Percentiles rank a stretch among this genome's conserved stretches.
Evolutionary conservation across 2,888 invertebrate genomes (phyloP).

Genomic region (Conomelus anceps): DNA sequence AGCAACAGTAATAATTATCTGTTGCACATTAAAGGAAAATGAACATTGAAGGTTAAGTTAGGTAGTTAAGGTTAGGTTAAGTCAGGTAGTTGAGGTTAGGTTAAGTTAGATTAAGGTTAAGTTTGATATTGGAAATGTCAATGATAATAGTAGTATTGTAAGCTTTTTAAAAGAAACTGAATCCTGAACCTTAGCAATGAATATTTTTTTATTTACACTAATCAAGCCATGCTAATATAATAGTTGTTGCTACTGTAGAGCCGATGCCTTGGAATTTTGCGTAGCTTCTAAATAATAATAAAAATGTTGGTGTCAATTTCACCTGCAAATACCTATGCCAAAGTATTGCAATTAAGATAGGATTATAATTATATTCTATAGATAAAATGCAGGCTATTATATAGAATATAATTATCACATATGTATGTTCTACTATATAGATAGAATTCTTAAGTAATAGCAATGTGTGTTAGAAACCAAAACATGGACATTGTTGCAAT

Average conservation of each 20-base stretch:
- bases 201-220: background rate
- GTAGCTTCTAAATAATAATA: background rate
- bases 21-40: background rate
- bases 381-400: no score
- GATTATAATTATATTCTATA: background rate
- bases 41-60: background rate
- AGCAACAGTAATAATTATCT: background rate
- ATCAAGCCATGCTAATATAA: background rate
- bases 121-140: background rate
- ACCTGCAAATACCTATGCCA: no score
- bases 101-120: background rate
- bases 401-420: no score
- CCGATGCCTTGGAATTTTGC: background rate
- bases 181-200: background rate
- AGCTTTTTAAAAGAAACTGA: background rate
- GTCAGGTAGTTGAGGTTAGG: background rate
- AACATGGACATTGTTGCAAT: no score
- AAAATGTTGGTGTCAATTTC: background rate
- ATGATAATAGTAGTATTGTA: background rate
- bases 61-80: background rate
- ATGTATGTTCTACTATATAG: no score
- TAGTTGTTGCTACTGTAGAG: background rate
- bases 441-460: no score
- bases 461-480: no score
- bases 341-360: no score